Percentiles rank a stretch among this genome's conserved stretches.
phyloP scores from a whole-genome alignment of 2,113 vertebrate species.

The Crotophaga sulcirostris region DNA sequence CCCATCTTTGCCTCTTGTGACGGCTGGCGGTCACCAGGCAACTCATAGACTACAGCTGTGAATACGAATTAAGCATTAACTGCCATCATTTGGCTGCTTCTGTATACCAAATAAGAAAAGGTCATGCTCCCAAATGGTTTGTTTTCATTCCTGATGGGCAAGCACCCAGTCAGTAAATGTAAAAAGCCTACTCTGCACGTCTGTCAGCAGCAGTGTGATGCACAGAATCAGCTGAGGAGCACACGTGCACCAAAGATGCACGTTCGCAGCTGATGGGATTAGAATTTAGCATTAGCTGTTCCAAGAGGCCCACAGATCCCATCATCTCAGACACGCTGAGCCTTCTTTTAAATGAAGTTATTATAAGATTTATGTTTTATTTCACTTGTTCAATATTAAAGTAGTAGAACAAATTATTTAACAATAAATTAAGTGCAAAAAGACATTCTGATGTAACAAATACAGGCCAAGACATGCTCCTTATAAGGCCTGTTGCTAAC shows the following conservation, averaged over 20 bases:
- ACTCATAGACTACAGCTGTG: conserved; percentile 35
- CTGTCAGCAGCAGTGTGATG: conserved; percentile 60
- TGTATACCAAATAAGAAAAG: conserved; percentile 3
- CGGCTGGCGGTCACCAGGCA: conserved; percentile 44
- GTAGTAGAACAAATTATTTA: conserved; percentile 7
- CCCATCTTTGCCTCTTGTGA: background rate
- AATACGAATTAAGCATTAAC: conserved; percentile 44
- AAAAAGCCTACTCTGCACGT: background rate
- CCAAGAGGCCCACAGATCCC: conserved; percentile 38
- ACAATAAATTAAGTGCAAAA: background rate
- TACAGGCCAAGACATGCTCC: background rate
- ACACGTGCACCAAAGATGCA: conserved; percentile 8
- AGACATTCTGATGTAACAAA: background rate
- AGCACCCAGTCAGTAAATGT: conserved; percentile 46
- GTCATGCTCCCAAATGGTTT: conserved; percentile 5
- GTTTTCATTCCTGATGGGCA: conserved; percentile 62
- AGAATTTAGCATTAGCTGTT: conserved; percentile 22
- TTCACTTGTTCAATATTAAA: conserved; percentile 32
- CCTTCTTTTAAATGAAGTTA: conserved; percentile 38
- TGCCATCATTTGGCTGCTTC: conserved; percentile 27
- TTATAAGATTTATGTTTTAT: conserved; percentile 14
- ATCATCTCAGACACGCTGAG: background rate
- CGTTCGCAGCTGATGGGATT: conserved; percentile 61
- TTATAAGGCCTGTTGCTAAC: background rate
- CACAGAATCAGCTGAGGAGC: conserved; percentile 69